Percentiles rank a stretch among this genome's conserved stretches.
phyloP scores from a whole-genome alignment of 2,113 vertebrate species.

The Candoia aspera region DNA sequence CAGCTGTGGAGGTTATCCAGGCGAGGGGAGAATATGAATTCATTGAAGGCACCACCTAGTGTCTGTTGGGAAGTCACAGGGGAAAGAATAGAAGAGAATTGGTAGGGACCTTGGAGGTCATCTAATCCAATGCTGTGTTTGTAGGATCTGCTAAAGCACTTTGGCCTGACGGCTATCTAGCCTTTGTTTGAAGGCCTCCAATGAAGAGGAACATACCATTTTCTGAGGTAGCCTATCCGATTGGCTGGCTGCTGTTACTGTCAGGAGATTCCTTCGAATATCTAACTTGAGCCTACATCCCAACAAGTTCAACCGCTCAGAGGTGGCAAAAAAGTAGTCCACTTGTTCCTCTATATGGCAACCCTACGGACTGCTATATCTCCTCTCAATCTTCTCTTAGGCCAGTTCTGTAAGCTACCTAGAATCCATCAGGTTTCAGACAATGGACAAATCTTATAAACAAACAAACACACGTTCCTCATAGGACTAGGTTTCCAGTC shows the following conservation, averaged over 20 bases:
- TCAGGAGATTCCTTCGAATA: not conserved
- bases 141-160: not conserved
- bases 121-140: not conserved
- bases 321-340: not conserved
- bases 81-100: not conserved
- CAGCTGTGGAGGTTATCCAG: constrained; percentile 98
- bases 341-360: not conserved
- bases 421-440: not conserved
- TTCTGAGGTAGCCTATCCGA: not conserved
- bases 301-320: not conserved
- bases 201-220: not conserved
- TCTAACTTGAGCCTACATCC: not conserved
- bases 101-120: not conserved
- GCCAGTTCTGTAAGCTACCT: not conserved
- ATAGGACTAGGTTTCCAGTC: not conserved
- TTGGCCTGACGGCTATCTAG: not conserved
- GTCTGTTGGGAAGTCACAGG: constrained; percentile 70
- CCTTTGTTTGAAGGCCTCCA: not conserved
- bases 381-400: not conserved
- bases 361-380: not conserved
- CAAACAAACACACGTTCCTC: not conserved
- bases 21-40: constrained; percentile 95
- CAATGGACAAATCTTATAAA: not conserved
- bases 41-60: constrained; percentile 88
- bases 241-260: not conserved